Percentiles rank a stretch among this genome's conserved stretches.
Conservation (phyloP, 2,113 vertebrate species). For the Oenanthe oenanthe region DNA sequence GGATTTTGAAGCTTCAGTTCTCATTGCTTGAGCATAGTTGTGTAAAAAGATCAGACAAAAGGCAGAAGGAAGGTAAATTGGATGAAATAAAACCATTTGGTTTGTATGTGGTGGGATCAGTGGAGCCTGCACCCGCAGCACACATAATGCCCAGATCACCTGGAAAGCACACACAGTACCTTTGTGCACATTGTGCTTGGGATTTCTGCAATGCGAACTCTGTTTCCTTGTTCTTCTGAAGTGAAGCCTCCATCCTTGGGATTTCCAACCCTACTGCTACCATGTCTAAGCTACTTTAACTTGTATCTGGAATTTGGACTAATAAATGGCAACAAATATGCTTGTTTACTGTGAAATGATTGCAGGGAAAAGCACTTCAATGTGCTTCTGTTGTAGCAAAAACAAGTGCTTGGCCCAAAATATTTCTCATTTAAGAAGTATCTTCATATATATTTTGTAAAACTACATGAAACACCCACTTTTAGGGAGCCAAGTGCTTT, state of each 20-base stretch:
- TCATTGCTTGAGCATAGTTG: not conserved
- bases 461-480: not conserved
- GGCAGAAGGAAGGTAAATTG: not conserved
- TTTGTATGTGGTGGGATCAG: not conserved
- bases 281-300: not conserved
- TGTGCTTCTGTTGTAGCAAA: not conserved
- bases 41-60: not conserved
- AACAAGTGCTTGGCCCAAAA: not conserved
- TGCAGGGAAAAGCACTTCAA: not conserved
- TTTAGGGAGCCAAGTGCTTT: not conserved
- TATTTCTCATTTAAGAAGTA: not conserved
- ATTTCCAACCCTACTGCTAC: not conserved
- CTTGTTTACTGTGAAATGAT: not conserved
- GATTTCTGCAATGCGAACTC: not conserved
- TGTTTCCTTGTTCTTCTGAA: not conserved
- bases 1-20: not conserved
- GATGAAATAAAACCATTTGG: not conserved
- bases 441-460: not conserved
- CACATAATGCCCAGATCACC: too few species aligned
- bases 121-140: not conserved
- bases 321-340: not conserved
- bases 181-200: accelerated
- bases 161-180: accelerated
- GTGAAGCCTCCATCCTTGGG: not conserved
- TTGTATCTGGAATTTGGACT: not conserved